Percentiles rank a stretch among this genome's conserved stretches.
Conservation (phyloP, 2,113 vertebrate genomes). For the Turdus rufiventris region DNA sequence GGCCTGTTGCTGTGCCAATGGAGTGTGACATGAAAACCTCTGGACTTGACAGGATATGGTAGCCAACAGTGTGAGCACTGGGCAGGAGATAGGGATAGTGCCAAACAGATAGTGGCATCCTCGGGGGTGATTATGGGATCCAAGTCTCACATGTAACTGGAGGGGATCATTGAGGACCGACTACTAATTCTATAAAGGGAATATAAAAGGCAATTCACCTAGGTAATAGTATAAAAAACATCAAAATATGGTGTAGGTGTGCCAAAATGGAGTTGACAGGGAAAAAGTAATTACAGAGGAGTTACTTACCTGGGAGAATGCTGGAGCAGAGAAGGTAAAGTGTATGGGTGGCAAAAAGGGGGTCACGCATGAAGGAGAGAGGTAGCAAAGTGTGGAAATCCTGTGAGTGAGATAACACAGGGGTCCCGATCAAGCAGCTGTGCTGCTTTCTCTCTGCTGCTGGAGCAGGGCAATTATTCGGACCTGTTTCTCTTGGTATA, state of each 20-base stretch:
- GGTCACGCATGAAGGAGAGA: neutral
- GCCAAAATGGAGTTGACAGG: neutral
- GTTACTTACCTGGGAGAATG: neutral
- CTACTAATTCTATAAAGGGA: no score
- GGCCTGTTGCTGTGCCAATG: rapidly evolving
- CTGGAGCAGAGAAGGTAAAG: neutral
- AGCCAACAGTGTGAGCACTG: rapidly evolving
- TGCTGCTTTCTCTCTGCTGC: neutral
- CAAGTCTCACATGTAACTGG: neutral
- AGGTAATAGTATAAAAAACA: neutral
- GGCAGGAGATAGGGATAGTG: neutral
- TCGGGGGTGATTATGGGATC: neutral
- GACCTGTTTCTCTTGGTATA: neutral
- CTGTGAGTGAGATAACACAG: neutral
- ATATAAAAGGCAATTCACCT: neutral
- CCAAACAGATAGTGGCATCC: neutral
- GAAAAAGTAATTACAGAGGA: neutral
- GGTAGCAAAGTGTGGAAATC: neutral
- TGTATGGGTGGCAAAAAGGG: neutral
- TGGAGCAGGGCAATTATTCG: neutral
- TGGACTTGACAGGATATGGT: neutral
- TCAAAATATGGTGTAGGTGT: neutral
- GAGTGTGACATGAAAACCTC: neutral
- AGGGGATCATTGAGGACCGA: rapidly evolving
- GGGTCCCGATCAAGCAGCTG: neutral